These are phyloP conservation scores for Chalcis sispes DNA, from an alignment of 2,888 invertebrate species.

Conservation along the genomic window DNA sequence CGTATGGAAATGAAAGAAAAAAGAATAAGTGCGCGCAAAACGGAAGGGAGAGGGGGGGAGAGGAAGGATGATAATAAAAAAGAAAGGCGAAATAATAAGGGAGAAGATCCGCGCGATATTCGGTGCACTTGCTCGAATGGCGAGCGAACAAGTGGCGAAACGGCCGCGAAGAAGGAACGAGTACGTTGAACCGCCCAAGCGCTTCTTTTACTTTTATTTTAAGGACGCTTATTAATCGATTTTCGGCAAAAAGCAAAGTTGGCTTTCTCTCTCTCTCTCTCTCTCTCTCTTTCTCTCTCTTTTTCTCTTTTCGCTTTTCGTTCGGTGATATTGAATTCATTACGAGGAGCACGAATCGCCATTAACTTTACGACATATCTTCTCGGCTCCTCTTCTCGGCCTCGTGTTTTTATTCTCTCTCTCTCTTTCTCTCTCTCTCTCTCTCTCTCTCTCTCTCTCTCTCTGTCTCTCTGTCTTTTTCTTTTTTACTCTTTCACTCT, in stretches of 20 bases:
- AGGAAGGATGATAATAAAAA: conserved; percentile 21
- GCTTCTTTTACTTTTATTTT: conserved; percentile 6
- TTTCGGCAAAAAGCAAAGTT: conserved; percentile 42
- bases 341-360: neutral
- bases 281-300: neutral
- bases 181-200: conserved; percentile 31
- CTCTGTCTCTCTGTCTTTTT: too few species aligned
- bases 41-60: conserved; percentile 4
- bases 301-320: neutral
- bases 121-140: conserved; percentile 42
- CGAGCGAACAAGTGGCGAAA: conserved; percentile 30
- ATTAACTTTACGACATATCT: conserved; percentile 18
- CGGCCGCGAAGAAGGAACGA: neutral
- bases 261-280: conserved; percentile 17
- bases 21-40: neutral
- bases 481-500: too few species aligned
- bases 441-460: too few species aligned
- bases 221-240: conserved; percentile 49
- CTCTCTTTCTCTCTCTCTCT: too few species aligned
- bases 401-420: too few species aligned
- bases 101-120: neutral
- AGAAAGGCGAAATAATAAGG: neutral
- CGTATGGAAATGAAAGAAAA: conserved; percentile 15
- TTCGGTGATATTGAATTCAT: conserved; percentile 46
- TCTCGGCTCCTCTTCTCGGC: neutral